phyloP scores from a whole-genome alignment of 53 echinoderm and acorn worm species.

The Echinometra lucunter region DNA sequence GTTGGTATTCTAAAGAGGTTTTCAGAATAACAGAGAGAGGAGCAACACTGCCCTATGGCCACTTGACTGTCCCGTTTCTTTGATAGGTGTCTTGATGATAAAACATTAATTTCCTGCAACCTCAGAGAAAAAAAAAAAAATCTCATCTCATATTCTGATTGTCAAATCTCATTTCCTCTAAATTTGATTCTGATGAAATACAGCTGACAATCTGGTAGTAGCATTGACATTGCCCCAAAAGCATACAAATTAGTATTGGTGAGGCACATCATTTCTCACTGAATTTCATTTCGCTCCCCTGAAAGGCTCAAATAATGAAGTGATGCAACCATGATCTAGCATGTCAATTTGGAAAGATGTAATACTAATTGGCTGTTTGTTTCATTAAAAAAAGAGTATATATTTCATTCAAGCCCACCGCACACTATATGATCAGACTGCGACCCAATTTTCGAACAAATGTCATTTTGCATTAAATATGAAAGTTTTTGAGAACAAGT shows the following conservation, averaged over 20 bases:
- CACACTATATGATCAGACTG: too few species aligned
- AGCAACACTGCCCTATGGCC: background rate
- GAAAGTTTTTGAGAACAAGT: too few species aligned
- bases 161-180: conserved; percentile 63
- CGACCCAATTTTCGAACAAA: too few species aligned
- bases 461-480: too few species aligned
- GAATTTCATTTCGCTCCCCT: background rate
- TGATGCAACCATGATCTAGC: background rate
- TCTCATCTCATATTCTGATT: conserved; percentile 47
- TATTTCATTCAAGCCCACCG: too few species aligned
- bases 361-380: background rate
- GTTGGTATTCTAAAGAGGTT: background rate
- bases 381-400: background rate
- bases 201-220: conserved; percentile 43
- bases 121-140: background rate
- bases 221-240: conserved; percentile 30
- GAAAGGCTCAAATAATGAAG: background rate
- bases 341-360: conserved; percentile 12
- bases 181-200: conserved; percentile 41
- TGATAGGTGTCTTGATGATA: background rate
- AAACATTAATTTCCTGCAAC: conserved; percentile 55
- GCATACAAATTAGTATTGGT: conserved; percentile 11
- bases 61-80: background rate
- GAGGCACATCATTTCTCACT: background rate
- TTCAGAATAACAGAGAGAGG: background rate